Evolutionary conservation across 2,113 vertebrate genomes (phyloP).

Genomic region (Cyprinus carpio): DNA sequence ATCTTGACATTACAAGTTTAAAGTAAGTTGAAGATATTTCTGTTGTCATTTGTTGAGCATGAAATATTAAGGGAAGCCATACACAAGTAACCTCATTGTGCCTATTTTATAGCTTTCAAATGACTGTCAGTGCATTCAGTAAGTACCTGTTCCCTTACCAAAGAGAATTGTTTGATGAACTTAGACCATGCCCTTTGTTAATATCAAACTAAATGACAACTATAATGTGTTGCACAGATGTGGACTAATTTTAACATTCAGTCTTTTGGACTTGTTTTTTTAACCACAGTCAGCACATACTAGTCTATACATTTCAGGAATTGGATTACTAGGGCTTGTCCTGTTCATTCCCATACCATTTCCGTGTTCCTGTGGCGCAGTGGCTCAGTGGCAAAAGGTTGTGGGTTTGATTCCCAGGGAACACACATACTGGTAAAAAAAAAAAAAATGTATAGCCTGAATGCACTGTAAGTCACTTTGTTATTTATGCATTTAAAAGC

Average conservation of each 20-base stretch:
- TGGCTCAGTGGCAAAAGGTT: no score
- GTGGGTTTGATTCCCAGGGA: no score
- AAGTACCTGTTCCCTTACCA: background rate
- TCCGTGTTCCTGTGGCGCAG: no score
- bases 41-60: background rate
- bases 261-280: constrained; percentile 55
- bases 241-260: constrained; percentile 19
- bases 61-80: background rate
- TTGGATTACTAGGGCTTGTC: constrained; percentile 70
- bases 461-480: no score
- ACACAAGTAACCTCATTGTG: background rate
- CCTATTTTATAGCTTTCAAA: background rate
- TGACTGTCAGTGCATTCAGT: constrained; percentile 27
- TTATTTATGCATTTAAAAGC: no score
- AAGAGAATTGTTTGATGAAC: background rate
- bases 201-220: background rate
- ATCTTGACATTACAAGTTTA: background rate
- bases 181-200: background rate
- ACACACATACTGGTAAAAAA: no score
- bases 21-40: background rate
- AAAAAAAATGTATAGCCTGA: no score
- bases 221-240: background rate
- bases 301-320: constrained; percentile 68
- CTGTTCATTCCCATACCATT: constrained; percentile 40
- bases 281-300: constrained; percentile 39